Evolutionary conservation across 2,797 vertebrate genomes (phyloP).

Genomic region (Tragopan temminckii): DNA sequence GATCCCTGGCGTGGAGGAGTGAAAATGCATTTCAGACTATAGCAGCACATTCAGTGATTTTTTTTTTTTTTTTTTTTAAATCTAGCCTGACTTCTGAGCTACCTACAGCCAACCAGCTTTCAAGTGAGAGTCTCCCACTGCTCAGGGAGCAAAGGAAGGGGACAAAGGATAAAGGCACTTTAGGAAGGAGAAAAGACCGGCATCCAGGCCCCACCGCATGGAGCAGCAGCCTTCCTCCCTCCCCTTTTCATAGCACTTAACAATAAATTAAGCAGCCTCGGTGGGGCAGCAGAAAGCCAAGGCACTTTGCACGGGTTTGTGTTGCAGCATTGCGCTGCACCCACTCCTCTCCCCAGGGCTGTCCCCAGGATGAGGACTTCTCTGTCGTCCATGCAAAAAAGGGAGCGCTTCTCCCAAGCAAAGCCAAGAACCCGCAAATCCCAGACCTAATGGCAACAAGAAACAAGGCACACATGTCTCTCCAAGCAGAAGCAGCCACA

Average conservation of each 20-base stretch:
- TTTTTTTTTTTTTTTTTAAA: not conserved
- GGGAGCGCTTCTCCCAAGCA: not conserved
- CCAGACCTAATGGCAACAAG: not conserved
- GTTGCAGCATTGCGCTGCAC: not conserved
- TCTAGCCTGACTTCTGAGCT: constrained; percentile 29
- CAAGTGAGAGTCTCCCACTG: not conserved
- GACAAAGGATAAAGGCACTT: constrained; percentile 39
- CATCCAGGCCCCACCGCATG: not conserved
- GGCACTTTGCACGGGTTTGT: not conserved
- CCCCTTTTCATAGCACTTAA: constrained; percentile 30
- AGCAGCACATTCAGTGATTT: constrained; percentile 66
- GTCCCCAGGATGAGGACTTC: not conserved
- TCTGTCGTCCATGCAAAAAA: not conserved
- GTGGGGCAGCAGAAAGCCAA: not conserved
- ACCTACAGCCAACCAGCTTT: constrained; percentile 8
- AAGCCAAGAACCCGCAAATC: not conserved
- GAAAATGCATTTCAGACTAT: constrained; percentile 48
- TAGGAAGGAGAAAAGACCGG: not conserved
- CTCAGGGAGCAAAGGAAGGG: constrained; percentile 34
- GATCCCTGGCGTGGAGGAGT: not conserved
- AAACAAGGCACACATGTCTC: not conserved
- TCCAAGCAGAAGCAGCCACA: constrained; percentile 19
- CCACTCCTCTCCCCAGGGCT: not conserved
- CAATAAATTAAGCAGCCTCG: constrained; percentile 74
- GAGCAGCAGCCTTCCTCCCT: not conserved